phyloP scores from a whole-genome alignment of 1,140 invertebrate species.

The Hestina assimilis region DNA sequence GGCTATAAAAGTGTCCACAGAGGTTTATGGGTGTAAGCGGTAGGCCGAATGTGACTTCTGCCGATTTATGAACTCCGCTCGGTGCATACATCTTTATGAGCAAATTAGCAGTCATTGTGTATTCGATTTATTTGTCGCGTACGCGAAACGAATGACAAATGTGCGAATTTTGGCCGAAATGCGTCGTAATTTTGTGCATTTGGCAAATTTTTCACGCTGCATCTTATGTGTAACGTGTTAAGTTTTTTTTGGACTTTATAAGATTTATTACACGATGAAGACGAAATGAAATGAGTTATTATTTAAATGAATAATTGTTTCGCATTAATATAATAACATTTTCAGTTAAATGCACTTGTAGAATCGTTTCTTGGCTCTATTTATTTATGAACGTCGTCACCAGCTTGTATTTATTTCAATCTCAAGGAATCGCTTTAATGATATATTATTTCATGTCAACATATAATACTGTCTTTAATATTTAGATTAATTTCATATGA shows the following conservation, averaged over 20 bases:
- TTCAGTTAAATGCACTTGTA: slow-evolving; percentile 5
- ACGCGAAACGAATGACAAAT: slow-evolving; percentile 58
- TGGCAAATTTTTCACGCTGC: slow-evolving; percentile 28
- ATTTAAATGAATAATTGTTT: slow-evolving; percentile 11
- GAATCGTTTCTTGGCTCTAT: slow-evolving; percentile 1
- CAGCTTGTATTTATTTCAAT: neutral
- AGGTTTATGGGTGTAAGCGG: slow-evolving; percentile 74
- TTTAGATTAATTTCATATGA: too few relatives aligned
- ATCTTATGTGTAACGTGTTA: slow-evolving; percentile 9
- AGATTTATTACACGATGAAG: slow-evolving; percentile 12
- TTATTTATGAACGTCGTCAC: neutral
- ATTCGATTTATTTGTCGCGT: slow-evolving; percentile 67
- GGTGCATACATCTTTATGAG: slow-evolving; percentile 74
- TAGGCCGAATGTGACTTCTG: slow-evolving; percentile 68
- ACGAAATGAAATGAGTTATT: slow-evolving; percentile 10
- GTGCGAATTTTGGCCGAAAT: slow-evolving; percentile 55
- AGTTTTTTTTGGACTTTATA: slow-evolving; percentile 1
- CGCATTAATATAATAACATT: slow-evolving; percentile 5
- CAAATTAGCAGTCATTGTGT: slow-evolving; percentile 77
- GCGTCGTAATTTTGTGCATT: slow-evolving; percentile 42
- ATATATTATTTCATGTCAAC: neutral
- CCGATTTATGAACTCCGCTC: slow-evolving; percentile 65
- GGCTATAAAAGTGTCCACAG: slow-evolving; percentile 74
- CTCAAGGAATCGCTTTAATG: neutral
- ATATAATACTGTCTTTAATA: neutral